A percentile compares a stretch with the other conserved stretches of the same genome.
Evolutionary conservation across 2,888 invertebrate genomes (phyloP).

Genomic region (Nomada ferruginata): DNA sequence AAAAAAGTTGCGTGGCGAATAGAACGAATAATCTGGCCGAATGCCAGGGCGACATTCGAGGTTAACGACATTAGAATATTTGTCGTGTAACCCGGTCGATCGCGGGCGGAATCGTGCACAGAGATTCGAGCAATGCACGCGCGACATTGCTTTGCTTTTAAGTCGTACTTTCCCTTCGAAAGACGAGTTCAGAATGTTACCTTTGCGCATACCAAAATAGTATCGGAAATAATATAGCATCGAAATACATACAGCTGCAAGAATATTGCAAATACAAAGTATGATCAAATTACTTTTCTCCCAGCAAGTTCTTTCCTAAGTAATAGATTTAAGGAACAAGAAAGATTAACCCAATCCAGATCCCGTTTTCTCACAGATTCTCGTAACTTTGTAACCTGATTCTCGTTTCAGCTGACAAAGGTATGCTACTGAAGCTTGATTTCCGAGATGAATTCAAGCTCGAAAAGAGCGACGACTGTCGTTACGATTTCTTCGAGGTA

Average conservation of each 20-base stretch:
- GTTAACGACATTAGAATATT: conserved; percentile 72
- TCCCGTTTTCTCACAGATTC: neutral
- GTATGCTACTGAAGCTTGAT: conserved; percentile 90
- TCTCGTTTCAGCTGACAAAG: conserved; percentile 86
- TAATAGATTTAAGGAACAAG: too few relatives aligned
- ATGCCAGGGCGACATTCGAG: conserved; percentile 52
- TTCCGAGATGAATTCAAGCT: conserved; percentile 92
- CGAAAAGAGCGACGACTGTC: conserved; percentile 88
- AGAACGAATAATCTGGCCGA: conserved; percentile 61
- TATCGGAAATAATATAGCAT: too few relatives aligned
- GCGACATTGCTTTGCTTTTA: neutral
- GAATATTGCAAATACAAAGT: too few relatives aligned
- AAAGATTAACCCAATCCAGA: neutral
- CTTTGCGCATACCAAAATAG: neutral
- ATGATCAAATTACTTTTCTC: too few relatives aligned
- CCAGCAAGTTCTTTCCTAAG: too few relatives aligned
- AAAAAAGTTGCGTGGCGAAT: conserved; percentile 31
- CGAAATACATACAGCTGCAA: too few relatives aligned
- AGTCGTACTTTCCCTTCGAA: neutral
- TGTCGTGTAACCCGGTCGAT: conserved; percentile 54
- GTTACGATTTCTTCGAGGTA: conserved; percentile 93
- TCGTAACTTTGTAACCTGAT: conserved; percentile 16
- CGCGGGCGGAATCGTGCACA: conserved; percentile 35
- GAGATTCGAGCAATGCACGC: conserved; percentile 11
- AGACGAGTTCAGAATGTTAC: neutral